These are phyloP conservation scores for Rhinopomastus cyanomelas DNA, from an alignment of 2,113 vertebrate species.

Conservation along the genomic window DNA sequence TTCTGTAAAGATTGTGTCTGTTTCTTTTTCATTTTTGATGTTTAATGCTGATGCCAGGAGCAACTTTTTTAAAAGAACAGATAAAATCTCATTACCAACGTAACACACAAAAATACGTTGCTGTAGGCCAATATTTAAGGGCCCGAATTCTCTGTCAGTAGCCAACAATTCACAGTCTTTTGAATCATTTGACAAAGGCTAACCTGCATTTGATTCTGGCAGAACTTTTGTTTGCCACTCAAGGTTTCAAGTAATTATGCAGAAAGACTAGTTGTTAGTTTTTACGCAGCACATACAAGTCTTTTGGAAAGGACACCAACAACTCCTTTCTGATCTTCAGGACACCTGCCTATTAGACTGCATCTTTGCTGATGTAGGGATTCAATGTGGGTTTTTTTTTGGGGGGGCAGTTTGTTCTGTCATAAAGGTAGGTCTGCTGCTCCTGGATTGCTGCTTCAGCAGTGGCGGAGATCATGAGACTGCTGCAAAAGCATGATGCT, in stretches of 20 bases:
- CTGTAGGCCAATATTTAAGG: neutral
- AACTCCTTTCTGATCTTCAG: neutral
- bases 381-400: neutral
- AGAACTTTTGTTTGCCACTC: slow-evolving; percentile 62
- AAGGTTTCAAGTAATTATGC: slow-evolving; percentile 8
- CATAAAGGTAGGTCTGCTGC: neutral
- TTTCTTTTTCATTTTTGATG: neutral
- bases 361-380: neutral
- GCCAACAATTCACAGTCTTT: neutral
- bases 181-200: slow-evolving; percentile 6
- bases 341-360: neutral
- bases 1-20: neutral
- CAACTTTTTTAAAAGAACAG: neutral
- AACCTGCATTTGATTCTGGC: slow-evolving; percentile 50
- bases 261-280: neutral
- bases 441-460: slow-evolving; percentile 28
- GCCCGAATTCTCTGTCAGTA: slow-evolving; percentile 15
- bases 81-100: neutral
- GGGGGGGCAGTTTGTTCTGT: neutral
- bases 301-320: neutral
- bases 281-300: neutral
- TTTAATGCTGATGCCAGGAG: neutral
- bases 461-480: neutral
- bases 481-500: slow-evolving; percentile 10
- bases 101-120: neutral